Evolutionary conservation across 1,140 invertebrate species (phyloP).

Genomic region (Steinernema khuongi): DNA sequence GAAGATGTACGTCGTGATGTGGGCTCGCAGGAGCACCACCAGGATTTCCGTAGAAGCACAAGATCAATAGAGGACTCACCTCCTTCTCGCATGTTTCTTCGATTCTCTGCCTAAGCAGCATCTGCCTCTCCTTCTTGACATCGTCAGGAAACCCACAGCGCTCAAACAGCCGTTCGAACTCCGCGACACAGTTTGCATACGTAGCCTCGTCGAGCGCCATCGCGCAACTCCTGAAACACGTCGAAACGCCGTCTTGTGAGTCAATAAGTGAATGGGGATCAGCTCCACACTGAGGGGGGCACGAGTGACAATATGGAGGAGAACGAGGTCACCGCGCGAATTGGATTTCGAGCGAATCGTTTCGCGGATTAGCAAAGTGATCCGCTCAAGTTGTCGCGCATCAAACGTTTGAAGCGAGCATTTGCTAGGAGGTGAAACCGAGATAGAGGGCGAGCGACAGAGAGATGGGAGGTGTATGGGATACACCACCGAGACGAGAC

Average conservation of each 20-base stretch:
- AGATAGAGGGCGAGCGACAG: too few species aligned
- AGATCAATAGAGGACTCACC: background rate
- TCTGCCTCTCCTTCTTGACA: background rate
- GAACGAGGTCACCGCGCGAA: conserved; percentile 12
- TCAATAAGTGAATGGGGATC: background rate
- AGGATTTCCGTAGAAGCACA: background rate
- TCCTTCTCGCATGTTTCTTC: background rate
- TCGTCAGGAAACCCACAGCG: background rate
- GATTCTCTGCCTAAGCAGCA: background rate
- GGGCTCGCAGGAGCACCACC: background rate
- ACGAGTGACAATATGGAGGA: background rate
- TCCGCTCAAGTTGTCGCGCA: conserved; percentile 10
- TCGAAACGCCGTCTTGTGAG: too few species aligned
- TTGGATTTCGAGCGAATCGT: background rate
- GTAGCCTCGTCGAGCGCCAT: background rate
- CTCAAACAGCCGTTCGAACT: background rate
- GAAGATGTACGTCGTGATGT: background rate
- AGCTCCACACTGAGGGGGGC: background rate
- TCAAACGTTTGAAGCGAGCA: too few species aligned
- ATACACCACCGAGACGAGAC: too few species aligned
- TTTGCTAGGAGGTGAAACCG: too few species aligned
- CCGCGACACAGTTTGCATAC: background rate
- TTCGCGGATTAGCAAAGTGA: background rate
- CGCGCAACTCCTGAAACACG: background rate
- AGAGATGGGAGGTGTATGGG: too few species aligned